A percentile compares a stretch with the other conserved stretches of the same genome.
Conservation (phyloP, 2,888 invertebrate species). For the Drosophila meridiana region DNA sequence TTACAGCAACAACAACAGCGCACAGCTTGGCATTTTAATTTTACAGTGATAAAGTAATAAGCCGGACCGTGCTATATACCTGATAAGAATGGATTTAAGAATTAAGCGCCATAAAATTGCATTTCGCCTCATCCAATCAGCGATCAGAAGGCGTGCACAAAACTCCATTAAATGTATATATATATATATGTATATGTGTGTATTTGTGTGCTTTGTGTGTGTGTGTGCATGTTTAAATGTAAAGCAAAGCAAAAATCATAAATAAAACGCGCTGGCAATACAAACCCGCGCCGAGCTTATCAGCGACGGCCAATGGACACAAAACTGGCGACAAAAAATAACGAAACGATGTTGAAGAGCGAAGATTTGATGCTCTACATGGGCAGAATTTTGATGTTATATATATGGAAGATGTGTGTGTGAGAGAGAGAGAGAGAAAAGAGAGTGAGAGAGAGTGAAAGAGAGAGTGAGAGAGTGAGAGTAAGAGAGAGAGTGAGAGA, state of each 20-base stretch:
- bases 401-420: too few relatives aligned
- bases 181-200: slow-evolving; percentile 23
- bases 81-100: slow-evolving; percentile 71
- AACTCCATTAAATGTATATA: slow-evolving; percentile 38
- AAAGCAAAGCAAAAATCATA: slow-evolving; percentile 67
- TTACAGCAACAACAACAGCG: not conserved
- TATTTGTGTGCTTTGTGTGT: not conserved
- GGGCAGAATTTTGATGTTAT: too few relatives aligned
- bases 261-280: slow-evolving; percentile 56
- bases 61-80: slow-evolving; percentile 53
- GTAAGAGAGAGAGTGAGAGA: too few relatives aligned
- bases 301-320: slow-evolving; percentile 62
- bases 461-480: too few relatives aligned
- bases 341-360: not conserved
- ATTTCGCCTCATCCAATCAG: slow-evolving; percentile 63
- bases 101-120: slow-evolving; percentile 81
- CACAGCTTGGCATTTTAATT: slow-evolving; percentile 60
- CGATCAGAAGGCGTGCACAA: slow-evolving; percentile 45
- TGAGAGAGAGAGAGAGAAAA: too few relatives aligned
- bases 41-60: slow-evolving; percentile 64
- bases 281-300: slow-evolving; percentile 52
- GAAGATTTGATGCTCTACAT: not conserved
- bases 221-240: not conserved
- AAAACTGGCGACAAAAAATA: slow-evolving; percentile 30
- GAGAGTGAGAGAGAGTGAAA: too few relatives aligned